Base-by-base conservation (phyloP, 1,140 invertebrate genomes). In the Hycleus phaleratus region DNA sequence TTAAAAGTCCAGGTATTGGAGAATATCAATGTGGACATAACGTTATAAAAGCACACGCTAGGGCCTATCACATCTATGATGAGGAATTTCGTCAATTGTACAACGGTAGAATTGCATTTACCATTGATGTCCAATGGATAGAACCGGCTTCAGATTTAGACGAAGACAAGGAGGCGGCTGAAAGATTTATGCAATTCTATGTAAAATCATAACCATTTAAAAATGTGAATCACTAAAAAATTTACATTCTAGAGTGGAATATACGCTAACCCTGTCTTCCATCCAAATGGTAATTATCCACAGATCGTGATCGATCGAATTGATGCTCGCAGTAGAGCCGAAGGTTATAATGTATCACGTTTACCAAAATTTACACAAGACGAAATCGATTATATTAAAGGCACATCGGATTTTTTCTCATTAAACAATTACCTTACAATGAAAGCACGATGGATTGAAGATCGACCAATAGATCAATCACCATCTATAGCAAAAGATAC, bases 261-360 rank as follows among this genome's bases (percentile, higher is more conserved):
- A 81, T 78, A 78, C 48, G 75, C 79, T 0, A 69, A 85, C 72
- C 83, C 85, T 4, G 82, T 87, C 49, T 85, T 78, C 62, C 77
- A 77, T 8, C 73, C 69, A 53, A 67, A 71, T 4, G 85, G 85
- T 7, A 46, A 54, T 46, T 54, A 46, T 46, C 51, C 51, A 4
- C 42, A 54, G 45, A 26, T 54, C 8, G 44, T 54, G 43, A 55
- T 46, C 6, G 38, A 45, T 45, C 42, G 44, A 26, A 46, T 46
- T 66, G 81, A 83, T 3, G 68, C 66, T 9, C 73, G 75, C 47
- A 80, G 78, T 60, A 56, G 49, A 46, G 68, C 67, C 1, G 78
- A 79, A 59, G 77, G 77, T 40, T 56, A 46, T 24, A 39, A 39
- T 38, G 9, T 38, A 47, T 85, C 84, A 3, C 75, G 82, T 18